Evolutionary conservation across 1,140 invertebrate species (phyloP), one percentile per base, ranked within the genome.

Genomic region (Eulimnadia texana): DNA sequence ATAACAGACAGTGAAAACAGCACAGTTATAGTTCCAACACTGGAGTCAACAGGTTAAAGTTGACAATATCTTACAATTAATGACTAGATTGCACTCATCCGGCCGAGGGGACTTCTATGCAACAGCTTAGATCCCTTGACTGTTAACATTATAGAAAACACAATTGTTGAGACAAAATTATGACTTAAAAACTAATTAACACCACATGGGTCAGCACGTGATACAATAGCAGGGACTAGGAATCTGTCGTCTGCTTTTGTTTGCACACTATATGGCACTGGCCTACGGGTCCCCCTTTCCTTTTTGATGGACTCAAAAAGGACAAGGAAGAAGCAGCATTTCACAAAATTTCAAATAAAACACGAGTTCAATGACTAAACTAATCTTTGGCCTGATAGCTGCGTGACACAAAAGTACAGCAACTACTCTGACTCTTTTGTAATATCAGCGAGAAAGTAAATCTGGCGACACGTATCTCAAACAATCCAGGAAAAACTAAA

Each of bases 61-160:
- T 42, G 6, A 42, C 16, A 42, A 42, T 9, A 16, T 42, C 16
- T 42, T 42, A 42, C 6, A 6, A 42, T 9, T 42, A 58, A 11
- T 63, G 62, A 63, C 62, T 63, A 63, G 62, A 63, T 63, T 63
- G 62, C 62, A 63, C 62, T 63, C 62, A 63, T 50, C 62, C 62
- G 42, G 62, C 55, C 42, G 20, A 20, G 23, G 58, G 58, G 20
- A 47, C n/a, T n/a, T n/a, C n/a, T n/a, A n/a, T n/a, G n/a, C n/a
- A n/a, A n/a, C n/a, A n/a, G n/a, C n/a, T n/a, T n/a, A n/a, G n/a
- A n/a, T n/a, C n/a, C n/a, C n/a, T n/a, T n/a, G n/a, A n/a, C n/a
- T n/a, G n/a, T n/a, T n/a, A n/a, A n/a, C n/a, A n/a, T n/a, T 63
- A 27, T n/a, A 60, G 19, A 50, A 24, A 51, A 10, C 3, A 49